These are phyloP conservation scores for Syngnathus scovelli DNA, from an alignment of 2,113 vertebrate species.

Conservation along the genomic window DNA sequence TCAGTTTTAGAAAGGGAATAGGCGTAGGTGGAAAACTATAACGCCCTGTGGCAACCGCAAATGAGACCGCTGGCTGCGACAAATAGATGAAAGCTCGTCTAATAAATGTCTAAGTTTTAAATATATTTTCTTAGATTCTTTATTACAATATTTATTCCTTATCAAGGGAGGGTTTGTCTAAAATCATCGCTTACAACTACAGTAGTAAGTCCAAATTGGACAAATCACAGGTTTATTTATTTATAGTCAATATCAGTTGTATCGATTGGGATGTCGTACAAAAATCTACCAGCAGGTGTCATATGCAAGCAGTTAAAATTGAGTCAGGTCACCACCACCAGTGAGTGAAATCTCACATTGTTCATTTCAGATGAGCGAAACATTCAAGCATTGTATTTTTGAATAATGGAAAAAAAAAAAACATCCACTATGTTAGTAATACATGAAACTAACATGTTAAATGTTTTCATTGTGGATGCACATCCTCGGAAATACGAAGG, in stretches of 20 bases:
- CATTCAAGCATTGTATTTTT: background rate
- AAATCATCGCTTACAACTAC: background rate
- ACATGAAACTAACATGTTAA: background rate
- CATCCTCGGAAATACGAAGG: slow-evolving; percentile 76
- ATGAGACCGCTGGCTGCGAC: background rate
- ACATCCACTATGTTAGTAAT: background rate
- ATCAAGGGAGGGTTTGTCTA: background rate
- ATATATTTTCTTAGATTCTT: background rate
- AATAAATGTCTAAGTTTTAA: no score
- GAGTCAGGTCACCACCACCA: background rate
- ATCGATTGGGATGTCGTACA: slow-evolving; percentile 20
- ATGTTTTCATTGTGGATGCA: slow-evolving; percentile 17
- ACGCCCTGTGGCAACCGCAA: background rate
- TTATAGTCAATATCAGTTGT: background rate
- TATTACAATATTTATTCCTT: background rate
- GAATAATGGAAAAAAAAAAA: background rate
- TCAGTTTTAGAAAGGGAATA: background rate
- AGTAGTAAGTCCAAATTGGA: background rate
- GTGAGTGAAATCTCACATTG: slow-evolving; percentile 16
- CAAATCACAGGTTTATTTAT: background rate
- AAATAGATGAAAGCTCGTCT: background rate
- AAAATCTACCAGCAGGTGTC: slow-evolving; percentile 54
- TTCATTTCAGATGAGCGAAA: slow-evolving; percentile 21
- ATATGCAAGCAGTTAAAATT: slow-evolving; percentile 1
- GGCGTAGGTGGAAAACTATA: background rate